phyloP scores from a whole-genome alignment of 2,888 invertebrate species.

The Sepiola atlantica region DNA sequence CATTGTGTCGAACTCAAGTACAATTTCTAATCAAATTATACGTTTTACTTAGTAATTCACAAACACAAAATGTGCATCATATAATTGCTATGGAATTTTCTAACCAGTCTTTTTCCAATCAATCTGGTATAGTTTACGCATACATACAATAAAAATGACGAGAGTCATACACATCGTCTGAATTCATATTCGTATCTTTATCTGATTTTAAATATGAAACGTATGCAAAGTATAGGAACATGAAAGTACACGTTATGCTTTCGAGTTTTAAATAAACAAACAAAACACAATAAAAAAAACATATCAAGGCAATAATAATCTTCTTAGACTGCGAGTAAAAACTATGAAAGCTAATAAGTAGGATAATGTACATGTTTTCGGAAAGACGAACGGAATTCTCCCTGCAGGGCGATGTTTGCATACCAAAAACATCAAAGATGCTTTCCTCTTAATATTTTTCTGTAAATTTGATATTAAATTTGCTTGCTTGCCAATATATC shows the following conservation, averaged over 20 bases:
- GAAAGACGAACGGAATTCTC: neutral
- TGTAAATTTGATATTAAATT: neutral
- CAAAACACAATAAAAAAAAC: neutral
- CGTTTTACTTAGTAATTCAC: no score
- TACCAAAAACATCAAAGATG: neutral
- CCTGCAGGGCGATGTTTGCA: conserved; percentile 18
- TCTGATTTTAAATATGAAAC: neutral
- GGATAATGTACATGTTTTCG: neutral
- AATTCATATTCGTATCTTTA: neutral
- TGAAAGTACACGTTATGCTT: neutral
- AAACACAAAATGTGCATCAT: no score
- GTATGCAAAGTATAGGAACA: neutral
- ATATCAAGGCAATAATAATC: neutral
- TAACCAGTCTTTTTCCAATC: no score
- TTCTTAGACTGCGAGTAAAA: neutral
- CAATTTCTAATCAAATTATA: no score
- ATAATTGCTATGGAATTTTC: no score
- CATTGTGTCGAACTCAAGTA: no score
- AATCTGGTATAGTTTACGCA: no score
- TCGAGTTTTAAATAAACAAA: neutral
- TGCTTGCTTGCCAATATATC: neutral
- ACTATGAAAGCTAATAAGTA: neutral
- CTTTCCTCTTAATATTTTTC: neutral
- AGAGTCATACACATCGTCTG: no score
- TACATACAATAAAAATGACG: no score